phyloP scores from a whole-genome alignment of 1,140 invertebrate genomes.

The Trichonephila inaurata region DNA sequence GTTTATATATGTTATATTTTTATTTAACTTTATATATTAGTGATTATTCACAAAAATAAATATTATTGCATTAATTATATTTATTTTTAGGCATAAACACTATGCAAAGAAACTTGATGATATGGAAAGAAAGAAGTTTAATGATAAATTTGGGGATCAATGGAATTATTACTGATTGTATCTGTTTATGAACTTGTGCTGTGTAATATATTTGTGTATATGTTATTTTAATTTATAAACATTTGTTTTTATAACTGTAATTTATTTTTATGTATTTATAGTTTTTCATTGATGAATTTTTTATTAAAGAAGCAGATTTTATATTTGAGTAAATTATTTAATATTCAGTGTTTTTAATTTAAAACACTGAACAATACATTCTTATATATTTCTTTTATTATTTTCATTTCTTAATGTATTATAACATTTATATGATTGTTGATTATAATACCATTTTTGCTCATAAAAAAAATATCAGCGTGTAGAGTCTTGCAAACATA shows the following conservation, averaged over 20 bases:
- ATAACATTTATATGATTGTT: no score
- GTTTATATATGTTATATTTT: no score
- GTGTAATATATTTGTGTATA: conserved; percentile 37
- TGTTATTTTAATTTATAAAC: background rate
- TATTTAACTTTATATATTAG: no score
- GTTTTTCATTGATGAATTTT: background rate
- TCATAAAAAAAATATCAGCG: no score
- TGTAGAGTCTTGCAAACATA: no score
- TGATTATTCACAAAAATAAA: no score
- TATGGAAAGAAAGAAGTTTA: conserved; percentile 79
- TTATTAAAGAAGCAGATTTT: background rate
- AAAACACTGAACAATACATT: no score
- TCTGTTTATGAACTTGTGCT: background rate
- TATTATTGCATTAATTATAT: background rate
- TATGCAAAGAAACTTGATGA: conserved; percentile 68
- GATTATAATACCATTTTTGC: no score
- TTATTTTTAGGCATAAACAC: conserved; percentile 63
- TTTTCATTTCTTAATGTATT: no score
- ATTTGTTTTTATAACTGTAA: background rate
- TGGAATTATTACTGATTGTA: conserved; percentile 82
- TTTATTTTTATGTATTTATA: no score
- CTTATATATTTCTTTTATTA: no score
- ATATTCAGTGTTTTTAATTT: no score
- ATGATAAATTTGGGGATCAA: conserved; percentile 84
- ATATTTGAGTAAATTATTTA: background rate